Evolutionary conservation across 2,888 invertebrate genomes (phyloP), one percentile per base, ranked within the genome.

Genomic region (Spilosoma lubricipeda): DNA sequence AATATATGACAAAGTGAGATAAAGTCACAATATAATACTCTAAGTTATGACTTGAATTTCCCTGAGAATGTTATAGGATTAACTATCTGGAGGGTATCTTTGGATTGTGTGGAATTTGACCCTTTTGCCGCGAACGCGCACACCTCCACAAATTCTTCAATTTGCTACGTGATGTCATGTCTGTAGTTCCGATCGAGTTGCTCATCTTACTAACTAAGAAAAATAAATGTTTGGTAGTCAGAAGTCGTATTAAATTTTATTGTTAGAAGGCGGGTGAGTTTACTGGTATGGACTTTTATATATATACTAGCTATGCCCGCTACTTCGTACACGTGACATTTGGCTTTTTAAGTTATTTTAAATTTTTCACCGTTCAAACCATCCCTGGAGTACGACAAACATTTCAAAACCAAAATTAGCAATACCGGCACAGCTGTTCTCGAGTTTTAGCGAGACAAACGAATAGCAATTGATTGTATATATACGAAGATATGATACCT

Each of bases 91-190:
- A 23, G 56, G 42, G 70, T 56, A 30, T 63, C 36, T 66, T 59
- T 33, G 73, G 66, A 76, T 48, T 70, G 73, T 23, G 33, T 67
- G 82, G 84, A 82, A 85, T 85, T 77, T 72, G 84, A 84, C 84
- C 84, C 80, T 85, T 80, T 79, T 69, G 77, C 79, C 76, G 75
- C 78, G 36, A 76, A 71, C 69, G 68, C 72, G 79, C 70, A 80
- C 82, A 84, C 84, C 80, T 77, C 42, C 30, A 56, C 72, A 75
- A 78, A 84, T 85, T 84, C 86, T 82, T 80, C 77, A 80, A 79
- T 84, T 80, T 77, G 80, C 72, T 80, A 85, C 84, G 85, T 80
- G 84, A 83, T 71, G 67, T 67, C 76, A 80, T 77, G 71, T 70
- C 39, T 59, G 63, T 77, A 77, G 70, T 77, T 73, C 75, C 72